Conservation (phyloP, 2,888 invertebrate species). For the Notocelia uddmanniana region DNA sequence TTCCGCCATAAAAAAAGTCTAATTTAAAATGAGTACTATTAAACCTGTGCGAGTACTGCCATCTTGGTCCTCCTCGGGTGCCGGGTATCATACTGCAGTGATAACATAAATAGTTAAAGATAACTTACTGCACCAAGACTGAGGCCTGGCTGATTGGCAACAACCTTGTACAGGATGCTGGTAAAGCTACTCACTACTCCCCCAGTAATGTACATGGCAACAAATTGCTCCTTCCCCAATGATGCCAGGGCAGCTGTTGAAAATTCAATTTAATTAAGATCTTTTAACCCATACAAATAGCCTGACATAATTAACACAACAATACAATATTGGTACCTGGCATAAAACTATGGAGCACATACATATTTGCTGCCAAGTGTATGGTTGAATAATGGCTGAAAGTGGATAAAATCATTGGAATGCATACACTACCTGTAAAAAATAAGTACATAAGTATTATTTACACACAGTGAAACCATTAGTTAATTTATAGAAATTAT, state of each 20-base stretch:
- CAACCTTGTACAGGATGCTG: constrained; percentile 93
- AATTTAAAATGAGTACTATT: too few relatives aligned
- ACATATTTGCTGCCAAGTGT: constrained; percentile 98
- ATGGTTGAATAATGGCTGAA: constrained; percentile 96
- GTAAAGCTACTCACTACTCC: constrained; percentile 95
- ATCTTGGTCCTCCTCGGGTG: not conserved
- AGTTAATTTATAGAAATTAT: too few relatives aligned
- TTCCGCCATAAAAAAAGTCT: too few relatives aligned
- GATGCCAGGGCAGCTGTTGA: constrained; percentile 88
- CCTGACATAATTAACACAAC: not conserved
- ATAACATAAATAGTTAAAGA: constrained; percentile 53
- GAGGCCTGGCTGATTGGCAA: constrained; percentile 88
- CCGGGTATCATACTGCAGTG: not conserved
- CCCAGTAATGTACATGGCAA: constrained; percentile 95
- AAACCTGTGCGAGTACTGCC: not conserved
- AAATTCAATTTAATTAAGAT: constrained; percentile 2
- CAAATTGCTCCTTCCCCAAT: constrained; percentile 96
- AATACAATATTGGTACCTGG: constrained; percentile 65
- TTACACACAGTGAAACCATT: not conserved
- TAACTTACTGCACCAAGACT: constrained; percentile 96
- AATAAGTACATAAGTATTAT: constrained; percentile 34
- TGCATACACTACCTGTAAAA: constrained; percentile 89
- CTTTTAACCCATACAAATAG: not conserved
- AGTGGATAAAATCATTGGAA: constrained; percentile 96
- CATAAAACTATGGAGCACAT: constrained; percentile 95